Percentiles rank a stretch among this genome's conserved stretches.
Conservation (phyloP, 2,888 invertebrate genomes). For the Spisula subtruncata region DNA sequence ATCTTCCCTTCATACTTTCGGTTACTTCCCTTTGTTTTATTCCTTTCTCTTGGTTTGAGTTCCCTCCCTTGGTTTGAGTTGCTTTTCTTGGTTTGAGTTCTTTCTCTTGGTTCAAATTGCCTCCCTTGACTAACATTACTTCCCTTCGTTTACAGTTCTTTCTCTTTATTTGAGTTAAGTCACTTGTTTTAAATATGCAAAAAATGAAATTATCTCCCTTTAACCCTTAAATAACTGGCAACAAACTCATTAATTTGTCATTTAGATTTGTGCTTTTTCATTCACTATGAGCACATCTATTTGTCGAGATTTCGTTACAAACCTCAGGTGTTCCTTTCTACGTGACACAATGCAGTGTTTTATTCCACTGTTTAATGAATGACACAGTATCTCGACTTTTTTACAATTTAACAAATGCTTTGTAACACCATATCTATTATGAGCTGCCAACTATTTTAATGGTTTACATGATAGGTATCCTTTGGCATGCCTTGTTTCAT, state of each 20-base stretch:
- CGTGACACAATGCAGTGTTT: constrained; percentile 5
- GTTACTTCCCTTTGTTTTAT: background rate
- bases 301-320: background rate
- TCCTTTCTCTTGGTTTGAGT: background rate
- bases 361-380: background rate
- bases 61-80: no score
- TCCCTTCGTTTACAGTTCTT: no score
- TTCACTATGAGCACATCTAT: background rate
- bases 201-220: constrained; percentile 7
- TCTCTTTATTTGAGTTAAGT: no score
- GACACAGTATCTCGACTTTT: background rate
- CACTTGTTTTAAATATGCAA: no score
- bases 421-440: constrained; percentile 20
- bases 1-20: no score
- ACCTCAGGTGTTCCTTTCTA: background rate
- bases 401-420: background rate
- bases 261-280: no score
- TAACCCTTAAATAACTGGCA: background rate
- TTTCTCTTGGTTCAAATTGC: no score
- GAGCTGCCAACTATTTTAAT: constrained; percentile 6
- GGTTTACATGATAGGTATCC: background rate
- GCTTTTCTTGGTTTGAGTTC: no score
- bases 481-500: background rate
- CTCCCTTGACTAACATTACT: no score
- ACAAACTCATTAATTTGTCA: background rate